These are phyloP conservation scores for Carposina sasakii DNA, from an alignment of 1,140 invertebrate species.

Conservation along the genomic window DNA sequence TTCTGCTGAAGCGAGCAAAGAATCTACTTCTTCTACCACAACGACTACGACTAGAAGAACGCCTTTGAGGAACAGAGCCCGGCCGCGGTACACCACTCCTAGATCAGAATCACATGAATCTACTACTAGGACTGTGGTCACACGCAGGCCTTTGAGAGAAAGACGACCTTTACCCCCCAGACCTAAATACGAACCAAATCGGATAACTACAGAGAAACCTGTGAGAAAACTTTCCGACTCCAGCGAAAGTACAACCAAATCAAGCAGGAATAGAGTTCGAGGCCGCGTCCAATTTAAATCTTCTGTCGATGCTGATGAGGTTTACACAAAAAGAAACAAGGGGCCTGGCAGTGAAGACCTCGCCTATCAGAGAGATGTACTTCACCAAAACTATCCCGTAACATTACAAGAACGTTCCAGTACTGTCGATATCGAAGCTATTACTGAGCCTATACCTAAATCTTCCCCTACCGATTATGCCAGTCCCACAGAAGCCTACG, in stretches of 20 bases:
- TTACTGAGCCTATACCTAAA: constrained; percentile 54
- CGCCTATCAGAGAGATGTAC: constrained; percentile 75
- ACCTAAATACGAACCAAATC: constrained; percentile 57
- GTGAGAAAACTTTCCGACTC: constrained; percentile 51
- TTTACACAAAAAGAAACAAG: constrained; percentile 49
- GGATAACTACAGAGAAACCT: constrained; percentile 67
- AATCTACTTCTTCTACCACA: constrained; percentile 41
- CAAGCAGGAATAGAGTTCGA: constrained; percentile 46
- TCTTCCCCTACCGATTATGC: constrained; percentile 34
- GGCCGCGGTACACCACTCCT: constrained; percentile 54
- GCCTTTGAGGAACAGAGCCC: constrained; percentile 56
- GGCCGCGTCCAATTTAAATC: constrained; percentile 60
- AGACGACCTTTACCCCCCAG: constrained; percentile 55
- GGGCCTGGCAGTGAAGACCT: constrained; percentile 57
- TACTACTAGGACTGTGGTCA: constrained; percentile 44
- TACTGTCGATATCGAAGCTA: constrained; percentile 62
- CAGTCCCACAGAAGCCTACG: constrained; percentile 31
- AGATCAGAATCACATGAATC: constrained; percentile 54
- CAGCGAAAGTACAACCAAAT: constrained; percentile 50
- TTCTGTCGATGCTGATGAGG: constrained; percentile 48
- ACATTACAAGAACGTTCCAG: constrained; percentile 64
- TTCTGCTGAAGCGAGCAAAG: constrained; percentile 34
- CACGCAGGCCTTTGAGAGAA: constrained; percentile 63
- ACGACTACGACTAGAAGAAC: constrained; percentile 52
- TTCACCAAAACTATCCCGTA: constrained; percentile 76